These are phyloP conservation scores for Pituophis catenifer DNA, from an alignment of 2,113 vertebrate genomes.

Conservation along the genomic window DNA sequence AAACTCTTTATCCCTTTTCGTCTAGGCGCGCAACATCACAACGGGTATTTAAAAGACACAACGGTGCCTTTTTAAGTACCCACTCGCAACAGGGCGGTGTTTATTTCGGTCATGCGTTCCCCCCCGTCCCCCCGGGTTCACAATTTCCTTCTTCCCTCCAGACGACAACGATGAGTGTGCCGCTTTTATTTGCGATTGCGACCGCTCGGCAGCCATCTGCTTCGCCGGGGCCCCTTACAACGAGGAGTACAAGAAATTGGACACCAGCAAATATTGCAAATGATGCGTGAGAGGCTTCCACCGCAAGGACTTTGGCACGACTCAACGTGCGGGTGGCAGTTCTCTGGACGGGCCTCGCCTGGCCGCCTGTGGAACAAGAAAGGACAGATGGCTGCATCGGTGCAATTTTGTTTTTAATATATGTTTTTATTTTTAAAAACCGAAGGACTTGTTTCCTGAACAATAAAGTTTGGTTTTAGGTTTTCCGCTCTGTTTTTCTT, in stretches of 20 bases:
- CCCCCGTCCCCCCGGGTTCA: accelerated
- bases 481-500: neutral
- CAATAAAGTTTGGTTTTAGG: neutral
- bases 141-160: slow-evolving; percentile 48
- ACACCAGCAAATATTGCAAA: slow-evolving; percentile 62
- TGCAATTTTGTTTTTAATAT: neutral
- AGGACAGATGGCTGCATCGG: neutral
- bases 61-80: too few relatives aligned
- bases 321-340: neutral
- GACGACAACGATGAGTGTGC: slow-evolving; percentile 72
- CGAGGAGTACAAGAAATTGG: slow-evolving; percentile 47
- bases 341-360: neutral
- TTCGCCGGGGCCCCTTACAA: slow-evolving; percentile 75
- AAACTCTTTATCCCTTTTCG: too few relatives aligned
- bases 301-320: neutral
- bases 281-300: neutral
- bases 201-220: slow-evolving; percentile 78
- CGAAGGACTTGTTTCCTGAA: neutral
- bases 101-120: too few relatives aligned
- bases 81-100: too few relatives aligned
- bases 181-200: slow-evolving; percentile 82
- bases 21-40: too few relatives aligned
- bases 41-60: too few relatives aligned
- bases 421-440: neutral
- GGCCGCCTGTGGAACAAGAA: neutral